A percentile compares a stretch with the other conserved stretches of the same genome.
These are phyloP conservation scores for Lepidostoma basale DNA, from an alignment of 1,140 invertebrate genomes.

Conservation along the genomic window DNA sequence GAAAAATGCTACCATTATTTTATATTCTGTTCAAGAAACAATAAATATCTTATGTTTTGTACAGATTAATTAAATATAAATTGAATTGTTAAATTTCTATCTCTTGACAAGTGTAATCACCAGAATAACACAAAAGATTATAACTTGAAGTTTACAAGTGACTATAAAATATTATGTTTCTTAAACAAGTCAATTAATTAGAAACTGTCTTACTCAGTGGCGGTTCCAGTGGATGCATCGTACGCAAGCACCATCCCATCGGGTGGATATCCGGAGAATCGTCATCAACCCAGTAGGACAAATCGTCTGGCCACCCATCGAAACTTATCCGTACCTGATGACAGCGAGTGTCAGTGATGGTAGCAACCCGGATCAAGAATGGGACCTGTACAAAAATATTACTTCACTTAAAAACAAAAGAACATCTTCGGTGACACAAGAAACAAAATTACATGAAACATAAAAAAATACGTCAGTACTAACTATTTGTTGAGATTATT, in stretches of 20 bases:
- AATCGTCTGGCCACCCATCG: slow-evolving; percentile 88
- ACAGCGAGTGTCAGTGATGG: slow-evolving; percentile 76
- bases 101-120: too few species aligned
- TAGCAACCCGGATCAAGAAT: slow-evolving; percentile 83
- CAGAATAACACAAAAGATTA: too few species aligned
- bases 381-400: slow-evolving; percentile 52
- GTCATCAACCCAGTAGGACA: slow-evolving; percentile 90
- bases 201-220: slow-evolving; percentile 69
- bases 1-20: too few species aligned
- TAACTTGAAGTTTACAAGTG: too few species aligned
- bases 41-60: too few species aligned
- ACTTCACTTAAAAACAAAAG: too few species aligned
- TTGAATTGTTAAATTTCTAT: too few species aligned
- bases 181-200: neutral
- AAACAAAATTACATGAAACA: neutral
- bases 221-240: slow-evolving; percentile 83
- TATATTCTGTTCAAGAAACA: too few species aligned
- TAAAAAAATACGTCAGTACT: neutral
- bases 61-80: too few species aligned
- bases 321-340: slow-evolving; percentile 85
- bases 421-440: too few species aligned
- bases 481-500: too few species aligned
- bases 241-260: slow-evolving; percentile 87
- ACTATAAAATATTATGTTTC: too few species aligned
- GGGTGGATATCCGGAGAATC: slow-evolving; percentile 91